Conservation (phyloP, 2,888 invertebrate species). For the Autographa gamma region DNA sequence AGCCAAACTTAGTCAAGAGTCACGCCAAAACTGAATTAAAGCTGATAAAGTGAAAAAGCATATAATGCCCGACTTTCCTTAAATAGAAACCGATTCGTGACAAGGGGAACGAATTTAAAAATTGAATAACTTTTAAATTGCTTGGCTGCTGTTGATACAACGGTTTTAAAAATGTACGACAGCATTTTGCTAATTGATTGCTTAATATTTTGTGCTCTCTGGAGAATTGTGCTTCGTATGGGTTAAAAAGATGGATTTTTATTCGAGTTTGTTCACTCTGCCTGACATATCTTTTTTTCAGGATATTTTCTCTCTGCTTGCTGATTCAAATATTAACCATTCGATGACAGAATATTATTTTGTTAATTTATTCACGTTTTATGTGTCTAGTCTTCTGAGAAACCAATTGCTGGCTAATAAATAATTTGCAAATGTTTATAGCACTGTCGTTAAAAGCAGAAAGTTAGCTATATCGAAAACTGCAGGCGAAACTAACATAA, state of each 20-base stretch:
- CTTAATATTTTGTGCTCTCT: neutral
- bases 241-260: neutral
- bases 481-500: neutral
- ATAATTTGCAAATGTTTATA: neutral
- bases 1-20: conserved; percentile 66
- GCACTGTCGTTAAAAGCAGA: neutral
- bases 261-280: neutral
- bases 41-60: conserved; percentile 65
- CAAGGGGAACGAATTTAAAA: conserved; percentile 55
- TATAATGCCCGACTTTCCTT: conserved; percentile 56
- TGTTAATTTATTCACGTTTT: too few species aligned
- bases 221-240: neutral
- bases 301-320: too few species aligned
- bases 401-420: too few species aligned
- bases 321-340: too few species aligned
- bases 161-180: neutral
- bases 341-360: too few species aligned
- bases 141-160: conserved; percentile 23
- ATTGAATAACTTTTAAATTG: conserved; percentile 50
- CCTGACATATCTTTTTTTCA: too few species aligned
- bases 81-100: conserved; percentile 58
- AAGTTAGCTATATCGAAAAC: neutral
- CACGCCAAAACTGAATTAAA: conserved; percentile 68
- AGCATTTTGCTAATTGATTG: conserved; percentile 3
- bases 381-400: too few species aligned